Evolutionary conservation across 2,113 vertebrate genomes (phyloP).

Genomic region (Riparia riparia): DNA sequence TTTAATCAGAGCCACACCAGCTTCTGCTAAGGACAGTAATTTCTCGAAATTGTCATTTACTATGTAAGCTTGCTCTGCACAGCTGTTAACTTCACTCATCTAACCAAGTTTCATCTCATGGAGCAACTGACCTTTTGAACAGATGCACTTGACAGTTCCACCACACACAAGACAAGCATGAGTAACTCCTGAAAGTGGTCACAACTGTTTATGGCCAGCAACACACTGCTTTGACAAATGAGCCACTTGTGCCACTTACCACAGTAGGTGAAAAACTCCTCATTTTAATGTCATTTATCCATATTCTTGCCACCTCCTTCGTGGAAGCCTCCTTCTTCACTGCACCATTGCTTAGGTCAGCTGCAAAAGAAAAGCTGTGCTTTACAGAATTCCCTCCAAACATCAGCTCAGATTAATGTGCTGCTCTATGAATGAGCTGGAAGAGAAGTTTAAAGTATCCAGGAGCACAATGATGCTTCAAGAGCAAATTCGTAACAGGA

Average conservation of each 20-base stretch:
- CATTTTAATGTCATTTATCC: slow-evolving; percentile 93
- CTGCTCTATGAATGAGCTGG: background rate
- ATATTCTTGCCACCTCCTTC: slow-evolving; percentile 93
- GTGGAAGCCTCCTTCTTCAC: slow-evolving; percentile 92
- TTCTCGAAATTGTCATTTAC: background rate
- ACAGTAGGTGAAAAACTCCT: slow-evolving; percentile 89
- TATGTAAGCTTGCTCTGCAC: background rate
- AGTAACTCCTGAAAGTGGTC: background rate
- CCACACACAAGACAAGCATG: background rate
- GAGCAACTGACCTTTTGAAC: background rate
- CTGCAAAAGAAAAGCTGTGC: slow-evolving; percentile 73
- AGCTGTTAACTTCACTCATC: background rate
- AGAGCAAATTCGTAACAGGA: background rate
- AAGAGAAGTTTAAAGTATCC: background rate
- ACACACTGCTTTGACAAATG: background rate
- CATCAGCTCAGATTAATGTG: background rate
- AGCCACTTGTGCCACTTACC: slow-evolving; percentile 70
- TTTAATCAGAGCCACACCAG: background rate
- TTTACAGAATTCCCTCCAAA: slow-evolving; percentile 16
- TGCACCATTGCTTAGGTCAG: slow-evolving; percentile 91
- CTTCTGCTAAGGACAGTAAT: background rate
- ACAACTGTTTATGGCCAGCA: background rate
- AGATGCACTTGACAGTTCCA: background rate
- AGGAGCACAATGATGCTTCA: background rate
- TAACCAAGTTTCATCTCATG: background rate